Evolutionary conservation across 2,888 invertebrate species (phyloP).

Genomic region (Dilophus febrilis): DNA sequence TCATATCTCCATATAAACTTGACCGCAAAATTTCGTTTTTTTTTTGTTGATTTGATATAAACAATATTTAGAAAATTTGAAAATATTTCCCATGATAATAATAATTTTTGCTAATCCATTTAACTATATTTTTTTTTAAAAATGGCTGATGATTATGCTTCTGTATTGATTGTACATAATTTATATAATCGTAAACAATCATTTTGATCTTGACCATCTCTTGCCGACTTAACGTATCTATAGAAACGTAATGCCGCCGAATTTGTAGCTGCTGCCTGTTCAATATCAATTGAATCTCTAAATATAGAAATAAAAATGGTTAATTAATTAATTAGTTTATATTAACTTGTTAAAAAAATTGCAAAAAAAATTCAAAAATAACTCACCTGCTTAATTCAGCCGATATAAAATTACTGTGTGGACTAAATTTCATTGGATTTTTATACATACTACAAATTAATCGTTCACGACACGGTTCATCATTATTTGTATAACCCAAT

Average conservation of each 20-base stretch:
- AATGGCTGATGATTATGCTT: slow-evolving; percentile 25
- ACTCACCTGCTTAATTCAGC: slow-evolving; percentile 77
- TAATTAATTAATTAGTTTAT: no score
- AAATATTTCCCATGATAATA: no score
- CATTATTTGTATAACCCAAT: slow-evolving; percentile 48
- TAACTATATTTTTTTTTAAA: no score
- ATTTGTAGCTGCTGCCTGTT: slow-evolving; percentile 48
- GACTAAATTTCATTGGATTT: slow-evolving; percentile 63
- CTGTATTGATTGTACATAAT: slow-evolving; percentile 51
- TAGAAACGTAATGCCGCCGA: slow-evolving; percentile 56
- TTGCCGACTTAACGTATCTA: slow-evolving; percentile 61
- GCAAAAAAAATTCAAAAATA: no score
- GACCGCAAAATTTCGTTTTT: no score
- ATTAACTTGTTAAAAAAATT: no score
- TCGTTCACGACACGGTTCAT: slow-evolving; percentile 58
- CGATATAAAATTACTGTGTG: slow-evolving; percentile 73
- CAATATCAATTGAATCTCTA: slow-evolving; percentile 60
- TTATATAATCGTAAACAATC: slow-evolving; percentile 54
- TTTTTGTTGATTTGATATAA: no score
- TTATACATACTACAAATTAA: slow-evolving; percentile 73
- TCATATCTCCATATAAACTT: no score
- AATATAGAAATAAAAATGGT: no score
- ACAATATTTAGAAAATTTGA: no score
- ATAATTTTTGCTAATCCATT: no score
- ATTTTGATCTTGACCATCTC: slow-evolving; percentile 65